phyloP scores from a whole-genome alignment of 2,113 vertebrate species.

The Pomatostomus ruficeps region DNA sequence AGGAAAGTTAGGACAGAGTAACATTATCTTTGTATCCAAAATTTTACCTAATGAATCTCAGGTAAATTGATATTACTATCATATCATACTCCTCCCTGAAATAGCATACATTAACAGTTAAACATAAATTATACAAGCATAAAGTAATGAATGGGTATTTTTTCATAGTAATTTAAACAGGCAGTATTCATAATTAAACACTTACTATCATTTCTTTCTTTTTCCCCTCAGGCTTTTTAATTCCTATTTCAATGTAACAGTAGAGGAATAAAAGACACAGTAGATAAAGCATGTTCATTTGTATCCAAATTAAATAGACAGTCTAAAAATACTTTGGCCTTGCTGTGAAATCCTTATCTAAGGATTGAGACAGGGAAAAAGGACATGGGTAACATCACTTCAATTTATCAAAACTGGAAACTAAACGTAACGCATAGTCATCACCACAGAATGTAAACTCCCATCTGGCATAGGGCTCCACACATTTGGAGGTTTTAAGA shows the following conservation, averaged over 20 bases:
- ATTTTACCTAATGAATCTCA: neutral
- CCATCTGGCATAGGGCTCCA: neutral
- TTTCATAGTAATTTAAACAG: neutral
- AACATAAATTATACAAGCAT: neutral
- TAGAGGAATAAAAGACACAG: neutral
- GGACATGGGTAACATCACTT: neutral
- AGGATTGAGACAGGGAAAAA: neutral
- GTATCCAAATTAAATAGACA: neutral
- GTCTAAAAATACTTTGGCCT: neutral
- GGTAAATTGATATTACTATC: neutral
- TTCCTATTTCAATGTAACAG: conserved; percentile 72
- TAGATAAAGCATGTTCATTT: neutral
- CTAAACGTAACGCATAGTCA: neutral
- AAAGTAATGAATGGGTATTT: neutral
- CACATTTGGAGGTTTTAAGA: neutral
- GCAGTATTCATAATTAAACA: neutral
- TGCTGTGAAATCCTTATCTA: neutral
- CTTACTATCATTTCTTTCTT: conserved; percentile 67
- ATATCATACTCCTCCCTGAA: neutral
- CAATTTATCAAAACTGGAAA: neutral
- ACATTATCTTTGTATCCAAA: neutral
- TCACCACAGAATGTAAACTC: neutral
- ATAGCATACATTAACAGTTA: neutral
- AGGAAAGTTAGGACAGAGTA: neutral
- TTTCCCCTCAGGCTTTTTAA: conserved; percentile 71